phyloP scores from a whole-genome alignment of 2,888 invertebrate genomes.

The Leptopilina syphax region DNA sequence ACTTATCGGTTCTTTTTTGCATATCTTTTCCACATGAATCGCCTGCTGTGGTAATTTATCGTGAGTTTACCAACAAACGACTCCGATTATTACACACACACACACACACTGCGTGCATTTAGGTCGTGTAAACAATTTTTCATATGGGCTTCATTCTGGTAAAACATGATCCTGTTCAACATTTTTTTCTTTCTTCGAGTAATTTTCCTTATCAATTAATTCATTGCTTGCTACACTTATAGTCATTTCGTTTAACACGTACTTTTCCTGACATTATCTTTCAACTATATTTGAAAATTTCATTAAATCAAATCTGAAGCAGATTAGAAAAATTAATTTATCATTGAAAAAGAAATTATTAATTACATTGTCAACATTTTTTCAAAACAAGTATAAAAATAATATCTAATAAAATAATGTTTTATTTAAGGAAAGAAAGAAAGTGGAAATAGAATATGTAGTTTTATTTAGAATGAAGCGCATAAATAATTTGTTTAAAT shows the following conservation, averaged over 20 bases:
- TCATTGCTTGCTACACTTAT: neutral
- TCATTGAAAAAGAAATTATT: neutral
- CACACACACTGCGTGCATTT: neutral
- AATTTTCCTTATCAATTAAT: conserved; percentile 31
- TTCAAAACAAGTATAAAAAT: too few species aligned
- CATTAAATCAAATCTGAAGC: neutral
- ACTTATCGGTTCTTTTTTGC: neutral
- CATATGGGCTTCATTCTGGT: neutral
- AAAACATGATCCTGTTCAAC: neutral
- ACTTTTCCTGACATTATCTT: neutral
- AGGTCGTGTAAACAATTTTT: conserved; percentile 32
- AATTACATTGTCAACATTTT: too few species aligned
- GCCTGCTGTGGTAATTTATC: conserved; percentile 19
- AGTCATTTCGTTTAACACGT: conserved; percentile 2
- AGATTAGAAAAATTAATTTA: neutral
- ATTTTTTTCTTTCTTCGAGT: conserved; percentile 20
- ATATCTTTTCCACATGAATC: conserved; percentile 21
- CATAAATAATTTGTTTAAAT: neutral
- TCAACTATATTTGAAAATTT: neutral
- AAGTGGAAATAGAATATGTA: neutral
- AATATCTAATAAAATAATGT: neutral
- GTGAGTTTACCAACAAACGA: conserved; percentile 1
- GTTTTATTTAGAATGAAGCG: neutral
- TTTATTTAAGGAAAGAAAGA: neutral
- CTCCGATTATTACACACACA: neutral